Evolutionary conservation across 2,113 vertebrate genomes (phyloP).

Genomic region (Saccopteryx leptura): DNA sequence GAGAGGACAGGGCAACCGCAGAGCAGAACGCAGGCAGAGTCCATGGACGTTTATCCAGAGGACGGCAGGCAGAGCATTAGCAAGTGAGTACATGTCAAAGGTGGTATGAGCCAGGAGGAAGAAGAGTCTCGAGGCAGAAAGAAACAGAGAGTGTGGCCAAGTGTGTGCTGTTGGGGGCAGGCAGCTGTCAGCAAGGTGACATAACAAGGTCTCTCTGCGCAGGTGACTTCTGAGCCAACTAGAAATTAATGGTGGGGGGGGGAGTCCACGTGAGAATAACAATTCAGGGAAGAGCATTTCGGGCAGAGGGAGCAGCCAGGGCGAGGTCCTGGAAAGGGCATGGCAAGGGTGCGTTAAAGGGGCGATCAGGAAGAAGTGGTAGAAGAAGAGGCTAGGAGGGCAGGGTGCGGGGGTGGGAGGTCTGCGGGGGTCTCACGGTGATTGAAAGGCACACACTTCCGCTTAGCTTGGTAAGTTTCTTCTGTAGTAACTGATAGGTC

Average conservation of each 20-base stretch:
- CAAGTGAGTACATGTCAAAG: rapidly evolving
- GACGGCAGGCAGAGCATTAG: background rate
- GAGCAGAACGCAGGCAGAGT: background rate
- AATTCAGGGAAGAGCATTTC: background rate
- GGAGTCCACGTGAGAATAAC: background rate
- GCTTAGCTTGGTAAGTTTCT: background rate
- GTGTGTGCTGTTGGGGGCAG: background rate
- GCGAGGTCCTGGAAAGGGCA: background rate
- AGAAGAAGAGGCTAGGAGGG: background rate
- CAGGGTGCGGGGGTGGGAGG: background rate
- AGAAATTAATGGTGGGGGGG: background rate
- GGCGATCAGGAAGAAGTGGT: background rate
- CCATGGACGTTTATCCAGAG: background rate
- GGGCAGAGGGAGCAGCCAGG: background rate
- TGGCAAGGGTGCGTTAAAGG: background rate
- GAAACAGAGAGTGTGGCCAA: rapidly evolving
- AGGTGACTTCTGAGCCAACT: background rate
- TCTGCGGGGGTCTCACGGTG: background rate
- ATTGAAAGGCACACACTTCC: background rate
- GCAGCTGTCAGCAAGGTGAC: rapidly evolving
- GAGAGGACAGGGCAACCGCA: background rate
- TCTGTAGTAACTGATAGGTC: background rate
- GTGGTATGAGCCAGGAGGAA: background rate
- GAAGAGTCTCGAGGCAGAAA: rapidly evolving
- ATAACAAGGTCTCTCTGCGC: background rate